phyloP scores from a whole-genome alignment of 2,888 invertebrate genomes.

The Plusia festucae region DNA sequence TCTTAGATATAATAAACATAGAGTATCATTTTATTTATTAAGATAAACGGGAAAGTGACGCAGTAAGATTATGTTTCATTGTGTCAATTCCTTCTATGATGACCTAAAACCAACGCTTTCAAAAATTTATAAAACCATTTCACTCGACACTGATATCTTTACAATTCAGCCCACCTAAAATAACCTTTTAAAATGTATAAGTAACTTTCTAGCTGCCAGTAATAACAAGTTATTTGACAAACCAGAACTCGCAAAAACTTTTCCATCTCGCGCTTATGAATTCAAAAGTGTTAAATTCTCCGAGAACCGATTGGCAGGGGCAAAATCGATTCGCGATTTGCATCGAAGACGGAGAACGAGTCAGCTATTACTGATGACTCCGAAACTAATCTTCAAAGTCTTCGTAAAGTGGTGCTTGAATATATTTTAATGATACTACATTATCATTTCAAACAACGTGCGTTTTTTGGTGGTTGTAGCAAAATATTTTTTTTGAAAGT shows the following conservation, averaged over 20 bases:
- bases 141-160: conserved; percentile 11
- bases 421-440: conserved; percentile 56
- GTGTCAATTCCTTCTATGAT: too few species aligned
- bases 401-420: conserved; percentile 60
- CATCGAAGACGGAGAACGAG: conserved; percentile 77
- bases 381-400: conserved; percentile 79
- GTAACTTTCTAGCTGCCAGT: conserved; percentile 46
- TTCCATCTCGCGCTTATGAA: conserved; percentile 62
- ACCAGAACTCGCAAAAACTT: conserved; percentile 55
- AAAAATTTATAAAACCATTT: not conserved
- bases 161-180: conserved; percentile 26
- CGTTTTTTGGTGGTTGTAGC: conserved; percentile 12
- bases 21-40: too few species aligned
- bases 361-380: conserved; percentile 77
- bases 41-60: too few species aligned
- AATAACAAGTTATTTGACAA: conserved; percentile 62
- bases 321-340: conserved; percentile 78
- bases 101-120: not conserved
- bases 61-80: too few species aligned
- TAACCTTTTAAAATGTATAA: conserved; percentile 47
- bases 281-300: conserved; percentile 66
- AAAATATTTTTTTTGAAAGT: not conserved
- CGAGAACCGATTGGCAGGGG: conserved; percentile 59
- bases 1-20: too few species aligned
- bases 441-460: conserved; percentile 46